Evolutionary conservation across 1,140 invertebrate species (phyloP).

Genomic region (Mactra quadrangularis): DNA sequence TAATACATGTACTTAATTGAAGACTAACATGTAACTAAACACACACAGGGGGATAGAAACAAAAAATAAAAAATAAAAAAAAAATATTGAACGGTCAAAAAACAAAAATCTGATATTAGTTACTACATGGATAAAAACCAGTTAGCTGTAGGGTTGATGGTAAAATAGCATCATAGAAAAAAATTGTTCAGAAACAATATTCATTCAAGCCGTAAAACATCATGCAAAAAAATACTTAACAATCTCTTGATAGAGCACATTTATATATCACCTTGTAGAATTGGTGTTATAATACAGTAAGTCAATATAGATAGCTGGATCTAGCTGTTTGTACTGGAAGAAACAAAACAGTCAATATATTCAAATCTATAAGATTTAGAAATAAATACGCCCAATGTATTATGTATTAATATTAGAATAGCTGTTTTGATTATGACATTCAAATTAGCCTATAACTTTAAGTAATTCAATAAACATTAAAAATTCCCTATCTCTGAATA

Average conservation of each 20-base stretch:
- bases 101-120: not conserved
- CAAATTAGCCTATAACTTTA: not conserved
- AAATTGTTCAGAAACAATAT: conserved; percentile 21
- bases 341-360: conserved; percentile 33
- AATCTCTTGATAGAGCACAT: too few species aligned
- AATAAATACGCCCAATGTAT: not conserved
- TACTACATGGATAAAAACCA: too few species aligned
- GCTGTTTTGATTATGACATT: too few species aligned
- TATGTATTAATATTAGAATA: too few species aligned
- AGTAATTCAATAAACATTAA: not conserved
- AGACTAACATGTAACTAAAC: not conserved
- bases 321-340: conserved; percentile 37
- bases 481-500: not conserved
- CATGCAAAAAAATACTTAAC: conserved; percentile 27
- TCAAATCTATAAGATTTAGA: not conserved
- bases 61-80: not conserved
- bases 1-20: not conserved
- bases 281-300: conserved; percentile 20
- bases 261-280: too few species aligned
- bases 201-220: conserved; percentile 24
- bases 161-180: too few species aligned
- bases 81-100: not conserved
- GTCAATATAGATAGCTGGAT: conserved; percentile 28
- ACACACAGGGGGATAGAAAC: conserved; percentile 1
- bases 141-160: too few species aligned